Evolutionary conservation across 1,140 invertebrate genomes (phyloP).

Genomic region (Ips typographus): DNA sequence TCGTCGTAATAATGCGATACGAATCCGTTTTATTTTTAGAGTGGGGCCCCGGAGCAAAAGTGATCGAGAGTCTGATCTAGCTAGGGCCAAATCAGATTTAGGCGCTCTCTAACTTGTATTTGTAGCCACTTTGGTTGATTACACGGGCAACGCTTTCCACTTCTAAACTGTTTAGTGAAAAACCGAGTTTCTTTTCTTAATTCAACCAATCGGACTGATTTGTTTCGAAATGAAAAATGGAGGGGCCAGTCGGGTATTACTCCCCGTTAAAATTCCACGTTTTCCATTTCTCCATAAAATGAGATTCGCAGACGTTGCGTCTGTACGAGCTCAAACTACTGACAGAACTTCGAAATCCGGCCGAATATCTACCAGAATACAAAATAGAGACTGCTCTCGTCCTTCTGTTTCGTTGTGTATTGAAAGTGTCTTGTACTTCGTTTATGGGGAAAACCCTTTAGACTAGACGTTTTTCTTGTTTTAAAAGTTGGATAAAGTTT

Average conservation of each 20-base stretch:
- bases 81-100: neutral
- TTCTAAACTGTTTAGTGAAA: too few species aligned
- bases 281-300: conserved; percentile 15
- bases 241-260: too few species aligned
- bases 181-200: too few species aligned
- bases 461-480: too few species aligned
- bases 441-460: too few species aligned
- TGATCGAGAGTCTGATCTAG: conserved; percentile 1
- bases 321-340: conserved; percentile 7
- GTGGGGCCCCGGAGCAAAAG: conserved; percentile 2
- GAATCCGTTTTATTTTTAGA: conserved; percentile 3
- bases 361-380: conserved; percentile 4
- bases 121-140: conserved; percentile 4
- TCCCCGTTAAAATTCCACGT: conserved; percentile 5
- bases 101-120: conserved; percentile 1
- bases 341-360: conserved; percentile 10
- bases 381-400: conserved; percentile 1
- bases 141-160: too few species aligned
- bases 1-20: conserved; percentile 1
- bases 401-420: too few species aligned
- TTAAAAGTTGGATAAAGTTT: too few species aligned
- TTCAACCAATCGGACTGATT: too few species aligned
- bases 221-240: too few species aligned
- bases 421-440: too few species aligned
- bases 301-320: conserved; percentile 14